phyloP scores from a whole-genome alignment of 2,113 vertebrate genomes.

The Vanacampus margaritifer region DNA sequence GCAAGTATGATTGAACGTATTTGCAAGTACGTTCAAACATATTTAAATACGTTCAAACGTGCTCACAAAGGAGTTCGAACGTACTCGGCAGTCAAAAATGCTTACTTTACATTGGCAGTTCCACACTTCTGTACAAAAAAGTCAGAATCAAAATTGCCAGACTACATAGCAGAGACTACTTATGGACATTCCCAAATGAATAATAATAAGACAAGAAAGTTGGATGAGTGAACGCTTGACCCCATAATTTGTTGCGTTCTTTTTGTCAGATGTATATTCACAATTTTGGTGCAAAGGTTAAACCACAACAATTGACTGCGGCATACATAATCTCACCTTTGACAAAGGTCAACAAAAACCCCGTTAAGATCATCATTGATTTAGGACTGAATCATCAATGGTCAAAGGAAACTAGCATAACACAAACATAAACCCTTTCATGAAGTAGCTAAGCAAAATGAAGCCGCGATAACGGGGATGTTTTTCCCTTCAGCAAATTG shows the following conservation, averaged over 20 bases:
- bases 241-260: slow-evolving; percentile 5
- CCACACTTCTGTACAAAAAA: too few relatives aligned
- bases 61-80: too few relatives aligned
- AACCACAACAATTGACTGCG: slow-evolving; percentile 49
- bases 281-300: slow-evolving; percentile 43
- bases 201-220: background rate
- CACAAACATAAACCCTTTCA: slow-evolving; percentile 2
- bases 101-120: too few relatives aligned
- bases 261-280: background rate
- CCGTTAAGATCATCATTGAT: slow-evolving; percentile 48
- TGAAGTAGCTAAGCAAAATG: background rate
- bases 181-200: background rate
- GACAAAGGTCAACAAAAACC: slow-evolving; percentile 42
- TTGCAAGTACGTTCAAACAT: too few relatives aligned
- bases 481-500: background rate
- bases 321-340: slow-evolving; percentile 26
- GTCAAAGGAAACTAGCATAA: slow-evolving; percentile 30
- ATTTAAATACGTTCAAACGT: too few relatives aligned
- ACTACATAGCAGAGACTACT: too few relatives aligned
- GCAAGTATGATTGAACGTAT: too few relatives aligned
- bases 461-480: background rate
- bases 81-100: too few relatives aligned
- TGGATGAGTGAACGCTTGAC: background rate
- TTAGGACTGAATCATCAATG: slow-evolving; percentile 51
- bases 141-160: too few relatives aligned